Evolutionary conservation across 2,113 vertebrate species (phyloP).

Genomic region (Prolemur simus): DNA sequence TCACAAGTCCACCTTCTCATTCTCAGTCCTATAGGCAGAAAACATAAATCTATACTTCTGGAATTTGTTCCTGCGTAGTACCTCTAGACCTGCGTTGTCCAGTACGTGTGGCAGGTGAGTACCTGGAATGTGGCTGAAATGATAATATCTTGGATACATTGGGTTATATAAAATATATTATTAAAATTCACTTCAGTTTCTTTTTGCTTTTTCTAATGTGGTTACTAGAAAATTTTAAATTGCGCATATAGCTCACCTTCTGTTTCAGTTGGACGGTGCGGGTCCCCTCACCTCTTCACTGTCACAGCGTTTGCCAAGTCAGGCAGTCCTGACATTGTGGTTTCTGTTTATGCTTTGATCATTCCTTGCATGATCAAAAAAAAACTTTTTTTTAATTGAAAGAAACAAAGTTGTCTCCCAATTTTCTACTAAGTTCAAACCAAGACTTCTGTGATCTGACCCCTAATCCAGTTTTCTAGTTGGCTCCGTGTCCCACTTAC

Average conservation of each 20-base stretch:
- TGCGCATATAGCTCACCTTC: background rate
- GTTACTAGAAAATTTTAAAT: background rate
- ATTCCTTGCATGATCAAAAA: background rate
- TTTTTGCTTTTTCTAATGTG: background rate
- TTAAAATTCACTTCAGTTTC: background rate
- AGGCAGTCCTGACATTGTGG: background rate
- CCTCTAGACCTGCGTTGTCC: too few relatives aligned
- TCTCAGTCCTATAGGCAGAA: background rate
- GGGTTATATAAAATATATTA: background rate
- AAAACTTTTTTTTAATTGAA: background rate
- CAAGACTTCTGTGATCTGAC: too few relatives aligned
- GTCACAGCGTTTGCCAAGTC: background rate
- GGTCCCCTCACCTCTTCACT: background rate
- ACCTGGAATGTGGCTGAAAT: background rate
- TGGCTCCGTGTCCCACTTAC: rapidly evolving
- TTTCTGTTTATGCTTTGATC: background rate
- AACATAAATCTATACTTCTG: rapidly evolving
- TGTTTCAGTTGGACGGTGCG: rapidly evolving
- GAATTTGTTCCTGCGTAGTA: rapidly evolving
- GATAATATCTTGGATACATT: background rate
- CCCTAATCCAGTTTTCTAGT: background rate
- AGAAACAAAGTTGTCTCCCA: background rate
- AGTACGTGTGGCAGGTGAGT: rapidly evolving
- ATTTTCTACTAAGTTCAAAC: background rate
- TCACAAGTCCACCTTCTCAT: background rate